Evolutionary conservation across 2,888 invertebrate genomes (phyloP).

Genomic region (Dryomyza anilis): DNA sequence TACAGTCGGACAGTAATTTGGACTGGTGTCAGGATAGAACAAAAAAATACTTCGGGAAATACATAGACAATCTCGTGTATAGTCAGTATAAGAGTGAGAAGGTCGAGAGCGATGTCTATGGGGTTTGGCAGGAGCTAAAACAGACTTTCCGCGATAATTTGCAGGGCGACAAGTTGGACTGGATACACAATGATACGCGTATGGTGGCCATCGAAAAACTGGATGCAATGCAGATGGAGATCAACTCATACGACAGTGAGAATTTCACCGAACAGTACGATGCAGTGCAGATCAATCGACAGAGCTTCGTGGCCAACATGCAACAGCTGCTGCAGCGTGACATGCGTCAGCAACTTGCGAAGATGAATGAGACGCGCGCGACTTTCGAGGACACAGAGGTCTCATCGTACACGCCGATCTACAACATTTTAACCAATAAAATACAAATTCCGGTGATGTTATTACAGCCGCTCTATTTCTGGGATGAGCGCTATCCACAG

Average conservation of each 20-base stretch:
- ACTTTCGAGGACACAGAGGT: slow-evolving; percentile 34
- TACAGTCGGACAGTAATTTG: slow-evolving; percentile 32
- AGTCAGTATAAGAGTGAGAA: slow-evolving; percentile 40
- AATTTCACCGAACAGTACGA: slow-evolving; percentile 42
- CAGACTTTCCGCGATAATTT: slow-evolving; percentile 43
- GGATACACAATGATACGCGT: slow-evolving; percentile 49
- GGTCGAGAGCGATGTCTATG: slow-evolving; percentile 43
- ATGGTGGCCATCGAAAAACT: slow-evolving; percentile 46
- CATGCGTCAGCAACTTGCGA: slow-evolving; percentile 19
- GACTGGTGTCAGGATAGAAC: slow-evolving; percentile 45
- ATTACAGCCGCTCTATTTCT: slow-evolving; percentile 51
- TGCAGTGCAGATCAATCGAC: slow-evolving; percentile 36
- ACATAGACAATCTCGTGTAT: slow-evolving; percentile 47
- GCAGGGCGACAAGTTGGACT: slow-evolving; percentile 45
- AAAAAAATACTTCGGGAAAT: slow-evolving; percentile 47
- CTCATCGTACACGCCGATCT: slow-evolving; percentile 45
- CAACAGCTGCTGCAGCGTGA: slow-evolving; percentile 39
- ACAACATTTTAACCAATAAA: slow-evolving; percentile 45
- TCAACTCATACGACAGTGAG: slow-evolving; percentile 48
- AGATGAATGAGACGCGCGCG: slow-evolving; percentile 33
- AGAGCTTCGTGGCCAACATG: slow-evolving; percentile 47
- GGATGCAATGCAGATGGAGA: slow-evolving; percentile 45
- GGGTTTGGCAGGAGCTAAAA: slow-evolving; percentile 49
- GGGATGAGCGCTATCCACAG: slow-evolving; percentile 49
- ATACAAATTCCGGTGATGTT: slow-evolving; percentile 53